Evolutionary conservation across 2,797 vertebrate genomes (phyloP).

Genomic region (Coendou prehensilis): DNA sequence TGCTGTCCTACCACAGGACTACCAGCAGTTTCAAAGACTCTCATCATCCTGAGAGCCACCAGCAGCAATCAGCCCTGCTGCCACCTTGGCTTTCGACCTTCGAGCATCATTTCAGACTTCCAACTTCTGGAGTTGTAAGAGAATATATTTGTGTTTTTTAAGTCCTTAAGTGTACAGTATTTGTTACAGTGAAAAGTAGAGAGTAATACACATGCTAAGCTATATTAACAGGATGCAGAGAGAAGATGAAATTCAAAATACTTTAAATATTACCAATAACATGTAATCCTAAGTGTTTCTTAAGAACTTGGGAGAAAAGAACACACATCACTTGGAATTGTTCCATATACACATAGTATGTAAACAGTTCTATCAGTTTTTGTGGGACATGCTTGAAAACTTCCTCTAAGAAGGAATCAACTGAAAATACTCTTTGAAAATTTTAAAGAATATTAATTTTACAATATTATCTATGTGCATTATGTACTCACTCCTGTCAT

Average conservation of each 20-base stretch:
- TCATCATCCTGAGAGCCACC: neutral
- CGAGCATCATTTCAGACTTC: neutral
- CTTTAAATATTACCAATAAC: neutral
- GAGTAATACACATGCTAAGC: neutral
- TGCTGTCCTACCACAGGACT: too few relatives aligned
- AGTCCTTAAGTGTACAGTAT: accelerated
- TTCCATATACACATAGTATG: too few relatives aligned
- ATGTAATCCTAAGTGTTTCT: neutral
- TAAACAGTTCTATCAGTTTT: neutral
- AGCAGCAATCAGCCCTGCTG: neutral
- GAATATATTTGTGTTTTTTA: neutral
- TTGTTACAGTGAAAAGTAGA: neutral
- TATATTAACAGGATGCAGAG: neutral
- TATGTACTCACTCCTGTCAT: neutral
- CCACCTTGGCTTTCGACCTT: neutral
- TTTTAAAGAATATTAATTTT: neutral
- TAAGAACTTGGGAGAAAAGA: neutral
- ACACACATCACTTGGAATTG: neutral
- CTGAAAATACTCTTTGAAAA: neutral
- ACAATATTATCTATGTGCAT: neutral
- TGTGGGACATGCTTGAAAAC: neutral
- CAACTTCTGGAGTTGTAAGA: neutral
- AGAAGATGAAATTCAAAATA: neutral
- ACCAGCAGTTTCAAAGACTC: neutral
- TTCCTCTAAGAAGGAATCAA: neutral